These are phyloP conservation scores for Arnoldichthys spilopterus DNA, from an alignment of 2,797 vertebrate species.

Conservation along the genomic window DNA sequence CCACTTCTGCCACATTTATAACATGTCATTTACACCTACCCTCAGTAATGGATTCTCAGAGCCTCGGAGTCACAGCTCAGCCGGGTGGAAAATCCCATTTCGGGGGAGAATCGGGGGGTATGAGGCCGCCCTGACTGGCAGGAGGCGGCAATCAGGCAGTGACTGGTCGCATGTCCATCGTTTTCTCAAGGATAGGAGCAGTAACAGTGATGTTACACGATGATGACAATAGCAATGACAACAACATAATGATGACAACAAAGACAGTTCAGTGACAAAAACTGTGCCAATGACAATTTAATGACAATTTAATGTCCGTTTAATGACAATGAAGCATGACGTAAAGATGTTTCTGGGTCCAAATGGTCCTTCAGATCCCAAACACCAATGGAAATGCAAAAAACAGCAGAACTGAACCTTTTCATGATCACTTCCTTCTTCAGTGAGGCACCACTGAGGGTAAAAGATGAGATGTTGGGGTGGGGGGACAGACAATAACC, in stretches of 20 bases:
- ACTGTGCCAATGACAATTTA: not conserved
- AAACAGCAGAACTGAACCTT: too few relatives aligned
- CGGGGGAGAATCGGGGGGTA: constrained; percentile 16
- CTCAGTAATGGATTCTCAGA: constrained; percentile 68
- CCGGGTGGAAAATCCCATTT: constrained; percentile 65
- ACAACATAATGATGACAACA: not conserved
- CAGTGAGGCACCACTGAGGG: too few relatives aligned
- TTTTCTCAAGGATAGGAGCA: not conserved
- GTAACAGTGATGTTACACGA: not conserved
- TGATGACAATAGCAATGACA: not conserved
- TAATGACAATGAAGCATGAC: too few relatives aligned
- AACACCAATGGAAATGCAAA: too few relatives aligned
- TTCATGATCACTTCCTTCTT: too few relatives aligned
- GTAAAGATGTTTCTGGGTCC: too few relatives aligned
- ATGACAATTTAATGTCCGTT: too few relatives aligned
- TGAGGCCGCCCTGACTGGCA: not conserved
- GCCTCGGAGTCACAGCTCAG: constrained; percentile 65
- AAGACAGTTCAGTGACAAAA: not conserved
- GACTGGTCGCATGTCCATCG: not conserved
- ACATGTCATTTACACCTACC: constrained; percentile 73
- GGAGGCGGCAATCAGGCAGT: not conserved
- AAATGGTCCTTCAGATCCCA: too few relatives aligned
- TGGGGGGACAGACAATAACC: too few relatives aligned
- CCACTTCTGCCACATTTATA: constrained; percentile 76
- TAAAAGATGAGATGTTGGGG: too few relatives aligned